A percentile compares a stretch with the other conserved stretches of the same genome.
These are phyloP conservation scores for Gymnosoma rotundatum DNA, from an alignment of 2,888 invertebrate genomes.

Conservation along the genomic window DNA sequence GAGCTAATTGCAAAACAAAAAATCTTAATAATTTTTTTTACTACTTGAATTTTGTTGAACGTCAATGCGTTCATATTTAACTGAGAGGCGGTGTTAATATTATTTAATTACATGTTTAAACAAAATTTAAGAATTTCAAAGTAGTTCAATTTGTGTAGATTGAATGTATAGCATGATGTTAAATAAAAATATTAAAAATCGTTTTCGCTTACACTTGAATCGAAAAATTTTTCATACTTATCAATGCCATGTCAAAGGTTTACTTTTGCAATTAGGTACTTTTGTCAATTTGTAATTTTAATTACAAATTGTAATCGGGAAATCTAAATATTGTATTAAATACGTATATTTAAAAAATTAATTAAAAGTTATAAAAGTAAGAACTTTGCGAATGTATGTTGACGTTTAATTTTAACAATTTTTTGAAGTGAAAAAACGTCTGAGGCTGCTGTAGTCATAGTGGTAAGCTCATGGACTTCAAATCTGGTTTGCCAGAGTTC, in stretches of 20 bases:
- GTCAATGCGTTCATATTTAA: too few relatives aligned
- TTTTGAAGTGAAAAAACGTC: too few relatives aligned
- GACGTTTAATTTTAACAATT: too few relatives aligned
- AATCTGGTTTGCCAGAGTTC: too few relatives aligned
- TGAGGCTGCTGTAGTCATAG: too few relatives aligned
- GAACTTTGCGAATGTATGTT: too few relatives aligned
- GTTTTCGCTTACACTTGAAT: neutral
- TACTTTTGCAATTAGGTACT: slow-evolving; percentile 38
- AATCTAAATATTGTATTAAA: slow-evolving; percentile 26
- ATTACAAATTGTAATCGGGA: slow-evolving; percentile 45
- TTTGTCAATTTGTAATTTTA: slow-evolving; percentile 53
- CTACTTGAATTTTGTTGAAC: too few relatives aligned
- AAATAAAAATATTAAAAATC: too few relatives aligned
- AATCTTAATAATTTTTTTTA: too few relatives aligned
- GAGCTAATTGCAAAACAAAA: too few relatives aligned
- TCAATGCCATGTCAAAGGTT: slow-evolving; percentile 12
- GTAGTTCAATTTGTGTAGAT: neutral
- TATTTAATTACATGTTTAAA: slow-evolving; percentile 25
- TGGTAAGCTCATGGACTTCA: too few relatives aligned
- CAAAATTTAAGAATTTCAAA: neutral
- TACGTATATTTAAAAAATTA: neutral
- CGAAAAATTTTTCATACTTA: slow-evolving; percentile 6
- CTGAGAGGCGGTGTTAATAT: neutral
- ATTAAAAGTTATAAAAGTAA: neutral
- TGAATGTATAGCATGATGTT: neutral